Evolutionary conservation across 92 coral and sea anemone species (phyloP).

Genomic region (Porites rus): DNA sequence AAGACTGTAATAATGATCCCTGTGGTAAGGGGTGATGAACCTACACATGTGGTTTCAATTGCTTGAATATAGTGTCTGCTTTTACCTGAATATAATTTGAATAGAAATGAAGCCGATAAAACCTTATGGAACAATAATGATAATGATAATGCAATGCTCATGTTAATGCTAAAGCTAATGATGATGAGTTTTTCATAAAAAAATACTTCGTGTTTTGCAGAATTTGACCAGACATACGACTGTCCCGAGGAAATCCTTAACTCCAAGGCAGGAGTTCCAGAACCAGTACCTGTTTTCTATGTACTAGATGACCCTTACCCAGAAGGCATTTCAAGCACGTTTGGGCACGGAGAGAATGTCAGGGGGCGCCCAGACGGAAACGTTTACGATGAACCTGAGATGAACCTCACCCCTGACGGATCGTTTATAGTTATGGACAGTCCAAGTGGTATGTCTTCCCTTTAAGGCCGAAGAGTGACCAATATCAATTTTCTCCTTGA

Average conservation of each 20-base stretch:
- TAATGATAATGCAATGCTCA: too few relatives aligned
- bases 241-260: conserved; percentile 37
- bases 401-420: background rate
- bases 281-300: conserved; percentile 34
- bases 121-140: too few relatives aligned
- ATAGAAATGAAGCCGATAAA: too few relatives aligned
- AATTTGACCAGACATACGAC: conserved; percentile 37
- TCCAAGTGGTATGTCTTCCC: conserved; percentile 8
- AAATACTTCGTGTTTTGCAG: background rate
- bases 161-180: too few relatives aligned
- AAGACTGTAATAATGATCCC: too few relatives aligned
- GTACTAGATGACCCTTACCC: conserved; percentile 46
- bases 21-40: too few relatives aligned
- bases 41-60: too few relatives aligned
- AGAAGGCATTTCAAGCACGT: conserved; percentile 36
- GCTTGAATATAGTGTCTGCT: too few relatives aligned
- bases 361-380: conserved; percentile 49
- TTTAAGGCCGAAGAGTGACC: too few relatives aligned
- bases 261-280: background rate
- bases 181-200: too few relatives aligned
- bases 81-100: too few relatives aligned
- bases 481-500: too few relatives aligned
- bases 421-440: conserved; percentile 28
- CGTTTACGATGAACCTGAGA: conserved; percentile 38
- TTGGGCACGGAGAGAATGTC: background rate